Conservation (phyloP, 1,140 invertebrate genomes). For the Centruroides vittatus region DNA sequence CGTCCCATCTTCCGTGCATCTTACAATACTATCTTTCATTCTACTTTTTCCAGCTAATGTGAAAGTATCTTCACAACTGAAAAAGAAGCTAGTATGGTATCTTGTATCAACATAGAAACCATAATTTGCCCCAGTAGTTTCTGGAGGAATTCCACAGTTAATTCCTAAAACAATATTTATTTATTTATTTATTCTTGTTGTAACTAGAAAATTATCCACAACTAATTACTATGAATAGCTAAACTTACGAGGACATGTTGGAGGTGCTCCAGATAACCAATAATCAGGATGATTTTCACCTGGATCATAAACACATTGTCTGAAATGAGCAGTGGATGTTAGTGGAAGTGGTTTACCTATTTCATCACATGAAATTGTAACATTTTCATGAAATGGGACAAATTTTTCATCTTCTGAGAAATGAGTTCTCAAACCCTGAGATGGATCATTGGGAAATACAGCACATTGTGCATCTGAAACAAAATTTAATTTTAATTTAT, state of each 20-base stretch:
- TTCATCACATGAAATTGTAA: slow-evolving; percentile 63
- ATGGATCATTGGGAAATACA: slow-evolving; percentile 71
- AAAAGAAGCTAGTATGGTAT: slow-evolving; percentile 85
- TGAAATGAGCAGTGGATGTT: slow-evolving; percentile 62
- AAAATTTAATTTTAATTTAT: background rate
- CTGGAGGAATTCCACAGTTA: slow-evolving; percentile 71
- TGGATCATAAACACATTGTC: slow-evolving; percentile 92
- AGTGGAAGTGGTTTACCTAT: slow-evolving; percentile 59
- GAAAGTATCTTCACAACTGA: slow-evolving; percentile 92
- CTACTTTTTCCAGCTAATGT: slow-evolving; percentile 82
- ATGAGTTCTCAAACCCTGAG: slow-evolving; percentile 57
- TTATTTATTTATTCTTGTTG: background rate
- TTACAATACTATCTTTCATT: slow-evolving; percentile 78
- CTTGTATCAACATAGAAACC: slow-evolving; percentile 67
- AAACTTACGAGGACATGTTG: slow-evolving; percentile 51
- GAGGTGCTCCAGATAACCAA: slow-evolving; percentile 73
- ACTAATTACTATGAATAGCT: background rate
- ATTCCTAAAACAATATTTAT: slow-evolving; percentile 32
- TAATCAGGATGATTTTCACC: slow-evolving; percentile 77
- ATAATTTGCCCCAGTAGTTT: slow-evolving; percentile 83
- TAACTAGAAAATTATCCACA: background rate
- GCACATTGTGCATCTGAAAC: slow-evolving; percentile 71
- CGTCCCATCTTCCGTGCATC: slow-evolving; percentile 76
- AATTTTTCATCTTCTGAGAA: slow-evolving; percentile 59
- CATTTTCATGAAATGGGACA: slow-evolving; percentile 77